phyloP scores from a whole-genome alignment of 2,888 invertebrate genomes.

The Netelia fuscicornis region DNA sequence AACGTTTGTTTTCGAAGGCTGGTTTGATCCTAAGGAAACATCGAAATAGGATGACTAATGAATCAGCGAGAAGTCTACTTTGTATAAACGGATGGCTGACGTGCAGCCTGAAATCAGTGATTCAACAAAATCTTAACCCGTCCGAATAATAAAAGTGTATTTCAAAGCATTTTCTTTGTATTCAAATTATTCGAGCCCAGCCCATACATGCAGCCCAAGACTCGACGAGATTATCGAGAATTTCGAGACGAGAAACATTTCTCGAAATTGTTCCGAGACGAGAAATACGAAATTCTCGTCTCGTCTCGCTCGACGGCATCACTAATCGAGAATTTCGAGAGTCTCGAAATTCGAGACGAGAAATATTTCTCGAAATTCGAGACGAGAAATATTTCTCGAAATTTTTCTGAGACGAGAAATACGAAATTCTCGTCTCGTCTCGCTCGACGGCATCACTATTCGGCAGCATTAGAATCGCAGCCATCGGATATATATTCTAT shows the following conservation, averaged over 20 bases:
- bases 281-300: constrained; percentile 20
- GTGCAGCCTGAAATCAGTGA: not conserved
- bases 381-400: no score
- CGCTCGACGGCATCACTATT: no score
- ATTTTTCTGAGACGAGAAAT: no score
- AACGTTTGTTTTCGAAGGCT: constrained; percentile 43
- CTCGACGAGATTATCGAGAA: not conserved
- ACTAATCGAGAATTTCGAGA: not conserved
- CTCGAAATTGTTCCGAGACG: not conserved
- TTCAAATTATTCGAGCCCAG: not conserved
- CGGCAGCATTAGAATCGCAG: not conserved
- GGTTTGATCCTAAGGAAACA: constrained; percentile 34
- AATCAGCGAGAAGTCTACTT: constrained; percentile 13
- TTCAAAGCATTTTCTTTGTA: not conserved
- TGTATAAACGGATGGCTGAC: constrained; percentile 40
- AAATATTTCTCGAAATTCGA: no score
- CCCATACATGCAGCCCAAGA: no score
- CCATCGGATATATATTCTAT: not conserved
- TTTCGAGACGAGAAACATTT: not conserved
- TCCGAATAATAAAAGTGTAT: not conserved
- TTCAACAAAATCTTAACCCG: not conserved
- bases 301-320: constrained; percentile 26
- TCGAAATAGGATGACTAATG: constrained; percentile 27
- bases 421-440: no score
- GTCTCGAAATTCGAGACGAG: no score